Evolutionary conservation across 2,113 vertebrate species (phyloP).

Genomic region (Reinhardtius hippoglossoides): DNA sequence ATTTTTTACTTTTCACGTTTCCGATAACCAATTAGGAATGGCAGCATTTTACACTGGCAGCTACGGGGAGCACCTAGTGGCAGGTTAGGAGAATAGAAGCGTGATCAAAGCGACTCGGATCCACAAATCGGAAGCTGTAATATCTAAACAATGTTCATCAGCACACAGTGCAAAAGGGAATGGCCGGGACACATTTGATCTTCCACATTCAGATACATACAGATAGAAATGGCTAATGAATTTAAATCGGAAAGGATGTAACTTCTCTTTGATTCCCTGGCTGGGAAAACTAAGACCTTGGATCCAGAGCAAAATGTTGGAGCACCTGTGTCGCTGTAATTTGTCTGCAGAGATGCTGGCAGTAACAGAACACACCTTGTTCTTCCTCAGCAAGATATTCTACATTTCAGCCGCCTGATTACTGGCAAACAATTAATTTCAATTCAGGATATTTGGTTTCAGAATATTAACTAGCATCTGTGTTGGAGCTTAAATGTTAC

Average conservation of each 20-base stretch:
- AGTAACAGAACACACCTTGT: slow-evolving; percentile 58
- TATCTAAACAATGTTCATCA: slow-evolving; percentile 9
- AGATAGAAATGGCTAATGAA: slow-evolving; percentile 25
- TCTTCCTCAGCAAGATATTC: slow-evolving; percentile 55
- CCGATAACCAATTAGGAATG: slow-evolving; percentile 14
- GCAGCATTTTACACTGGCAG: neutral
- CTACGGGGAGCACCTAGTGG: neutral
- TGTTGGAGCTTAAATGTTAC: slow-evolving; percentile 16
- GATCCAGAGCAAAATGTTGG: slow-evolving; percentile 43
- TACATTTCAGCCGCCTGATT: slow-evolving; percentile 56
- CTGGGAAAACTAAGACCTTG: slow-evolving; percentile 42
- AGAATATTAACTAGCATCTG: slow-evolving; percentile 19
- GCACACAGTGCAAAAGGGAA: slow-evolving; percentile 1
- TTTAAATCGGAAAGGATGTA: slow-evolving; percentile 43
- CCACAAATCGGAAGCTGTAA: slow-evolving; percentile 6
- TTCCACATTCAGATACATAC: slow-evolving; percentile 19
- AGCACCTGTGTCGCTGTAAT: slow-evolving; percentile 54
- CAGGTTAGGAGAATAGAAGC: slow-evolving; percentile 1
- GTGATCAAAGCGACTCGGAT: neutral
- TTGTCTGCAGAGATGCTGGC: slow-evolving; percentile 55
- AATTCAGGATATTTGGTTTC: slow-evolving; percentile 28
- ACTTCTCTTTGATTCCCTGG: slow-evolving; percentile 60
- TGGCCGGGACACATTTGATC: neutral
- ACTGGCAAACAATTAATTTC: slow-evolving; percentile 54
- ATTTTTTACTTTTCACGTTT: slow-evolving; percentile 41